phyloP scores from a whole-genome alignment of 2,888 invertebrate species.

The Balanococcus diminutus region DNA sequence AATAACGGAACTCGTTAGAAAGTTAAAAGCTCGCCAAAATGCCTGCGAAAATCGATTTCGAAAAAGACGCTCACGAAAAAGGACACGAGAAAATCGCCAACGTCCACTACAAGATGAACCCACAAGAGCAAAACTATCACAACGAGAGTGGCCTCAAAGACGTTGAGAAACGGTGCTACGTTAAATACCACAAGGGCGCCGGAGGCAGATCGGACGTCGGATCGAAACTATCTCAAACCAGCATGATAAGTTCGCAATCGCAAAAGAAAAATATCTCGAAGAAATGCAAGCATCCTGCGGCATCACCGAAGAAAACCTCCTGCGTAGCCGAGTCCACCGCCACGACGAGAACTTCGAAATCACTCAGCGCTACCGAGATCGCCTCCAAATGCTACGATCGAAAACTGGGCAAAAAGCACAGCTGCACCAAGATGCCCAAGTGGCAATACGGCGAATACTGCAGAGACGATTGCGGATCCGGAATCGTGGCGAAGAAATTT shows the following conservation, averaged over 20 bases:
- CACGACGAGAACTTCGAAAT: neutral
- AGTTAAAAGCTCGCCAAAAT: neutral
- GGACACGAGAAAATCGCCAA: conserved; percentile 20
- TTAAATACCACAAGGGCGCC: neutral
- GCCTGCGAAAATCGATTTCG: conserved; percentile 24
- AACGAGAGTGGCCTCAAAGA: neutral
- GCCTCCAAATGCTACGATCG: conserved; percentile 25
- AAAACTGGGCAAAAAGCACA: neutral
- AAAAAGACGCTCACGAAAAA: neutral
- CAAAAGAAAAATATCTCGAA: neutral
- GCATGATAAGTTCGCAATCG: no score
- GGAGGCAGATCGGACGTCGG: neutral
- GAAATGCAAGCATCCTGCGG: neutral
- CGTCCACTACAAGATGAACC: neutral
- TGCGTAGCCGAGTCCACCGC: neutral
- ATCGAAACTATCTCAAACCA: neutral
- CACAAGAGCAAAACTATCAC: neutral
- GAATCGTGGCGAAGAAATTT: conserved; percentile 4
- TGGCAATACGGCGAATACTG: neutral
- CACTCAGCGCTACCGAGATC: neutral
- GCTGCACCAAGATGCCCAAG: neutral
- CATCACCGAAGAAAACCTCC: neutral
- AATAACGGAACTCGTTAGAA: neutral
- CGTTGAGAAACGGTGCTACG: neutral
- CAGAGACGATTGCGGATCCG: conserved; percentile 14